phyloP scores from a whole-genome alignment of 2,888 invertebrate genomes.

The Eilema sororculum region DNA sequence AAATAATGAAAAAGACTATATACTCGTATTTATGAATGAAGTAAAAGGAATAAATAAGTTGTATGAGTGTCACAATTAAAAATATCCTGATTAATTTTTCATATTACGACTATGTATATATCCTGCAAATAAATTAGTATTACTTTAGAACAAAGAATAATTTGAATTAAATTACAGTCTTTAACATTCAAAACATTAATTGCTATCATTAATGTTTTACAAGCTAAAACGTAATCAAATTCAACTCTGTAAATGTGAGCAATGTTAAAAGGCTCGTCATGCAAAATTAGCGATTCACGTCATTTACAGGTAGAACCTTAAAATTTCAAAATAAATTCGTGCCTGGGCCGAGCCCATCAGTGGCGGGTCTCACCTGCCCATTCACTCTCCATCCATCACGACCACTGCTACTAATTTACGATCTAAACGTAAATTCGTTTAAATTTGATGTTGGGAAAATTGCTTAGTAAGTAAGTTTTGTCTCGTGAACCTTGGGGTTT shows the following conservation, averaged over 20 bases:
- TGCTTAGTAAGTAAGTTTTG: neutral
- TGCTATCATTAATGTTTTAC: neutral
- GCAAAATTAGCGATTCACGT: neutral
- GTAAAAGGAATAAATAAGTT: no score
- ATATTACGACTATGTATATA: neutral
- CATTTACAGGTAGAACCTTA: neutral
- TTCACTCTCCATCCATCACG: conserved; percentile 19
- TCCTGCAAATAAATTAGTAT: neutral
- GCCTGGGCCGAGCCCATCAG: conserved; percentile 13
- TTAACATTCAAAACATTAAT: neutral
- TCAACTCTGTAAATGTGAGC: neutral
- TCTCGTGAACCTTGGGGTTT: neutral
- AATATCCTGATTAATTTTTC: no score
- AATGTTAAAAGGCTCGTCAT: conserved; percentile 7
- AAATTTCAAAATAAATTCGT: conserved; percentile 2
- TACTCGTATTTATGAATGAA: no score
- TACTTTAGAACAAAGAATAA: neutral
- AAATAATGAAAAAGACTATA: no score
- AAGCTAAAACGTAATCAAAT: neutral
- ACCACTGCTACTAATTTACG: conserved; percentile 6
- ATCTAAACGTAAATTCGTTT: conserved; percentile 17
- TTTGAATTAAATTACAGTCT: neutral
- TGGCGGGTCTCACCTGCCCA: conserved; percentile 16
- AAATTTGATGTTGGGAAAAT: conserved; percentile 1
- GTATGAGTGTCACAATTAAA: no score